Base-by-base conservation (phyloP, 2,888 invertebrate species). In the Corythucha ciliata region DNA sequence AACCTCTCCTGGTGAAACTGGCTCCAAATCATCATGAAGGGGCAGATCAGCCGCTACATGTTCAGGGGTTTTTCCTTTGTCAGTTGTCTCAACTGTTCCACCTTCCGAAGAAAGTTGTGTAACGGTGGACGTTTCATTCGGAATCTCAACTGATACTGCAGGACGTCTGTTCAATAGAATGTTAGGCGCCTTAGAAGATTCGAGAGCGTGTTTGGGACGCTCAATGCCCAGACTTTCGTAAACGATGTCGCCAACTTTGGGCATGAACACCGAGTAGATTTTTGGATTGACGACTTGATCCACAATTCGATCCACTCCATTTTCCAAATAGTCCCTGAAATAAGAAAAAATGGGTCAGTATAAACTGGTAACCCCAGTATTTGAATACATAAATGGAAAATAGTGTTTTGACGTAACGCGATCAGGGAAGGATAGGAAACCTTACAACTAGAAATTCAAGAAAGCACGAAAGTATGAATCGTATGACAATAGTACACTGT, bases 251-350 rank as follows among this genome's bases (percentile, higher is more conserved):
- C 91, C 90, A 7, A 94, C 86, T 74, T 87, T 83, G 1, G 92
- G 88, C 65, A 87, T 81, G 66, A 93, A 90, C 10, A 88, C 79
- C 2, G 85, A 79, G 57, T 81, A 79, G 6, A 93, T 85, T 73
- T 93, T 93, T 0, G 91, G 90, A 68, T 91, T 90, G 0, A 94
- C 90, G 0, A 93, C 91, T 74, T 96, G 94, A 66, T 93, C 92
- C 0, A 94, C 91, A 57, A 96, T 91, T 59, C 92, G 78, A 67
- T 93, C 91, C 2, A 94, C 88, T 7, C 94, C 94, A 59, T 81
- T 83, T 63, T 90, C 88, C 59, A 94, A 72, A 68, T 85, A 90
- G 37, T 88, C 87, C 25, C 60, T 57, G 34, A 7, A 54, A 56
- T 21, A 22, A 25, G 24, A 7, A 14, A 12, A 12, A 29, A n/a